Conservation (phyloP, 2,113 vertebrate species). For the Theristicus caerulescens region DNA sequence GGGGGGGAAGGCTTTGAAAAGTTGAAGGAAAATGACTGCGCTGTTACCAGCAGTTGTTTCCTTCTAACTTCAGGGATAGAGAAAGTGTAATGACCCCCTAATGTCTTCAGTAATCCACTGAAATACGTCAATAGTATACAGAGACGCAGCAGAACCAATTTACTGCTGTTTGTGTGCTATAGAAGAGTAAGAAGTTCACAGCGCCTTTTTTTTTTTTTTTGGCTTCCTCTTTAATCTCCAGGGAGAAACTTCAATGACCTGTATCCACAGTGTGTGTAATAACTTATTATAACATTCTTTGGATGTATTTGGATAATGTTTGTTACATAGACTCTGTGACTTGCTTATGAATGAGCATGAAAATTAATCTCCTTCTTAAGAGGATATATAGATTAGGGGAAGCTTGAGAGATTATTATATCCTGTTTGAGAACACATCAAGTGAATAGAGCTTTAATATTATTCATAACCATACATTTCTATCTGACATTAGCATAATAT, state of each 20-base stretch:
- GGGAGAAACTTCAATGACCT: neutral
- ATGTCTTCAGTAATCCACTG: neutral
- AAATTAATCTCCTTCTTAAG: constrained; percentile 48
- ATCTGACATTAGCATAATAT: neutral
- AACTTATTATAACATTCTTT: neutral
- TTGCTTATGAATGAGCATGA: constrained; percentile 31
- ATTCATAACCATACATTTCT: neutral
- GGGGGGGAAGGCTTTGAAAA: neutral
- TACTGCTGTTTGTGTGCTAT: neutral
- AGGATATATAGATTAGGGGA: constrained; percentile 33
- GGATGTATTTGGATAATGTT: neutral
- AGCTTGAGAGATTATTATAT: constrained; percentile 26
- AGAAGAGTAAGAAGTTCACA: neutral
- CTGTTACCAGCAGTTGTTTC: neutral
- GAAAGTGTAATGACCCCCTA: neutral
- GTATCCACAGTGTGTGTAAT: neutral
- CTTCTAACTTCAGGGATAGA: neutral
- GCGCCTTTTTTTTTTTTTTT: neutral
- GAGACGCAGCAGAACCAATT: neutral
- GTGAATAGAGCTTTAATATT: constrained; percentile 26
- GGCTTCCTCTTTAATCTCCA: neutral
- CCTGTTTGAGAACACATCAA: neutral
- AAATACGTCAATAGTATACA: neutral
- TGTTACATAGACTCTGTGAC: neutral
- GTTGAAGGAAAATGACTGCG: neutral